Conservation (phyloP, 2,113 vertebrate genomes). For the Choloepus hoffmanni region DNA sequence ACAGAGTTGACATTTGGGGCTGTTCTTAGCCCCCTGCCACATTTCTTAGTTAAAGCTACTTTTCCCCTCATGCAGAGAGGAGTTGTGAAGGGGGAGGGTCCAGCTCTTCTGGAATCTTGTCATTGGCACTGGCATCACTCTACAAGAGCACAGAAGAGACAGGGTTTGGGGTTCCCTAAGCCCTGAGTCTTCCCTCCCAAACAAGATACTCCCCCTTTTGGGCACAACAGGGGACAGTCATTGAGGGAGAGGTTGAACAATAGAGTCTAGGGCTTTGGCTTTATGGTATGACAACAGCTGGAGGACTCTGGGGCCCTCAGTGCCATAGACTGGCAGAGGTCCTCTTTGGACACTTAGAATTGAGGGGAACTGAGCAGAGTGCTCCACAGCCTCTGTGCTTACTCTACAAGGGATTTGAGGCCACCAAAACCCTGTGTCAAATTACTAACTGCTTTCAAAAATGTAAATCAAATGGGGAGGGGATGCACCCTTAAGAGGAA, state of each 20-base stretch:
- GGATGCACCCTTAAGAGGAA: too few species aligned
- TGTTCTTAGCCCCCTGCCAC: background rate
- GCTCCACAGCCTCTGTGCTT: background rate
- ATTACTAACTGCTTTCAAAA: constrained; percentile 12
- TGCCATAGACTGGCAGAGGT: background rate
- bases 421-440: background rate
- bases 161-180: background rate
- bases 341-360: background rate
- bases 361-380: background rate
- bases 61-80: background rate
- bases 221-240: background rate
- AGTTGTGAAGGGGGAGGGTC: background rate
- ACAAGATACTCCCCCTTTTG: background rate
- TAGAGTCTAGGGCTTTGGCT: background rate
- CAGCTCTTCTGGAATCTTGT: background rate
- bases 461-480: background rate
- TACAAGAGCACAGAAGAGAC: background rate
- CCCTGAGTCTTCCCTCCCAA: background rate
- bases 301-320: rapidly evolving
- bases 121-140: constrained; percentile 4
- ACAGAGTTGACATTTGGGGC: background rate
- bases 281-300: background rate
- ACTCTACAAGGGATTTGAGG: background rate
- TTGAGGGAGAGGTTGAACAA: background rate
- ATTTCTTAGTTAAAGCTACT: background rate